These are phyloP conservation scores for Oreochromis tanganicae DNA, from an alignment of 2,113 vertebrate species.

Conservation along the genomic window DNA sequence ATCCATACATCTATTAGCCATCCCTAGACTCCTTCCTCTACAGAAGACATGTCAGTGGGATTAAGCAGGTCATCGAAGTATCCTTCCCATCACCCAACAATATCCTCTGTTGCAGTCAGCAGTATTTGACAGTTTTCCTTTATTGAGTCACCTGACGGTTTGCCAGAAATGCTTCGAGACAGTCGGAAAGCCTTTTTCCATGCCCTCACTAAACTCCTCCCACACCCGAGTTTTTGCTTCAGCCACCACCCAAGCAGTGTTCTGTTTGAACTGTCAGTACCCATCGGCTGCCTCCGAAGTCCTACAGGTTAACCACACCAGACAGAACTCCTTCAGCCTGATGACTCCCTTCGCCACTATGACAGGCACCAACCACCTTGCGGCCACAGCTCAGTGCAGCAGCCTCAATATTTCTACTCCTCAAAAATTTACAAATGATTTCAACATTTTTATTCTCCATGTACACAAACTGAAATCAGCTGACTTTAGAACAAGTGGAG, in stretches of 20 bases:
- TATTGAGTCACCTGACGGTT: neutral
- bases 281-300: neutral
- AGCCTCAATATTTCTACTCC: neutral
- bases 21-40: neutral
- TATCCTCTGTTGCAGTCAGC: neutral
- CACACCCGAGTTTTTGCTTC: neutral
- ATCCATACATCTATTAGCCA: neutral
- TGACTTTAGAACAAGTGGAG: neutral
- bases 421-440: neutral
- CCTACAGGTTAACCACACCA: neutral
- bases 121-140: neutral
- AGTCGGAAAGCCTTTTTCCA: neutral
- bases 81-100: neutral
- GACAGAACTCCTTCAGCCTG: neutral
- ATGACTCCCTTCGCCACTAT: neutral
- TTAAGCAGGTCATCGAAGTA: neutral
- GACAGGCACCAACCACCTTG: neutral
- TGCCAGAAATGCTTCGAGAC: neutral
- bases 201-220: neutral
- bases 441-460: neutral
- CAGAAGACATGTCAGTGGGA: neutral
- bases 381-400: neutral
- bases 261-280: neutral
- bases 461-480: neutral
- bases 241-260: neutral